Evolutionary conservation across 2,797 vertebrate species (phyloP).

Genomic region (Mastacembelus armatus): DNA sequence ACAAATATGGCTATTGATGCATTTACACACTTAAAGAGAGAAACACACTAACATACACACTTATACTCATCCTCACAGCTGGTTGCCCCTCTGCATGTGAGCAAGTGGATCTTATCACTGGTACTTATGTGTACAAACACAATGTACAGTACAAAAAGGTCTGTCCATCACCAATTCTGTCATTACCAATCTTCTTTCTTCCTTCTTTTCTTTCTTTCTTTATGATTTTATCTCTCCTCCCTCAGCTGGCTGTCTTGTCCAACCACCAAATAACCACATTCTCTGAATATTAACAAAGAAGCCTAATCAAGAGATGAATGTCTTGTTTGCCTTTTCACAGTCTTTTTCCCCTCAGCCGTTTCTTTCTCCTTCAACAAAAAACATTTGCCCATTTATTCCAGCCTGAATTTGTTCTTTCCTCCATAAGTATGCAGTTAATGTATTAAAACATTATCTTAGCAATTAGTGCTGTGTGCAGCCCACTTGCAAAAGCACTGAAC

Average conservation of each 20-base stretch:
- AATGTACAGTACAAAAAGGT: constrained; percentile 52
- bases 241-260: constrained; percentile 57
- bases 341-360: constrained; percentile 25
- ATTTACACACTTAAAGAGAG: constrained; percentile 16
- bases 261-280: constrained; percentile 55
- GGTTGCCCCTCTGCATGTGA: constrained; percentile 54
- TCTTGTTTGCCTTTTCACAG: constrained; percentile 23
- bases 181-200: neutral
- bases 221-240: constrained; percentile 17
- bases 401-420: constrained; percentile 31
- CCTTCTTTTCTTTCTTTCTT: constrained; percentile 12
- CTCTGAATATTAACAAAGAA: constrained; percentile 62
- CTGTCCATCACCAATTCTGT: constrained; percentile 17
- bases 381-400: constrained; percentile 26
- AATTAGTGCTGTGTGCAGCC: constrained; percentile 50
- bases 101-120: constrained; percentile 69
- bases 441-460: constrained; percentile 60
- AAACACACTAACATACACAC: constrained; percentile 38
- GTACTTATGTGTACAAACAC: constrained; percentile 27
- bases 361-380: neutral
- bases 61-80: constrained; percentile 65
- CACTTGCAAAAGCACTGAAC: constrained; percentile 53
- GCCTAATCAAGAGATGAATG: constrained; percentile 53
- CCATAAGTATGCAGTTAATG: constrained; percentile 36
- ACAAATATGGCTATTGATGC: constrained; percentile 27